These are phyloP conservation scores for Chauna torquata DNA, from an alignment of 2,113 vertebrate genomes.

Conservation along the genomic window DNA sequence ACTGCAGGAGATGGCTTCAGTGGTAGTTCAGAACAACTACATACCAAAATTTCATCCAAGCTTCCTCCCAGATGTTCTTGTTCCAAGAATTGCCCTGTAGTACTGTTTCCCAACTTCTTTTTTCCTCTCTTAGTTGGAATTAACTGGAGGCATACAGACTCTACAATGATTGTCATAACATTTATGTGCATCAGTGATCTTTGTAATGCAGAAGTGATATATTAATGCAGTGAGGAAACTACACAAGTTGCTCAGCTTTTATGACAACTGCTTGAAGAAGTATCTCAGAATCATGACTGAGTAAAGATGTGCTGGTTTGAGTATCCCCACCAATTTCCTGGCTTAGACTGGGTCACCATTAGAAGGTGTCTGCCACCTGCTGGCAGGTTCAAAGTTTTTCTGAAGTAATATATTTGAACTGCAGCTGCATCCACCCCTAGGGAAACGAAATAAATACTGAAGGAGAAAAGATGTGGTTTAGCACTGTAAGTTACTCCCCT, in stretches of 20 bases:
- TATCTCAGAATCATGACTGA: background rate
- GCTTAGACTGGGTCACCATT: background rate
- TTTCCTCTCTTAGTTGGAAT: background rate
- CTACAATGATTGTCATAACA: background rate
- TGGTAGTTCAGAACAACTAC: background rate
- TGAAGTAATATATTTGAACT: background rate
- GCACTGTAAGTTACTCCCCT: background rate
- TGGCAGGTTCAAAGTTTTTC: background rate
- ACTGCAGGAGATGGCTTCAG: background rate
- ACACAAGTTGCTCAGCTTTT: background rate
- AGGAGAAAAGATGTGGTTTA: background rate
- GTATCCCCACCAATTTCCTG: background rate
- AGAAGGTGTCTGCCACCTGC: background rate
- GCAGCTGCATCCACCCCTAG: background rate
- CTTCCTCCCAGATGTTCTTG: background rate
- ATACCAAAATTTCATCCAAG: background rate
- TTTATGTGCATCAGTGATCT: background rate
- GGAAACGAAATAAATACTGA: background rate
- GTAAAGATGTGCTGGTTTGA: background rate
- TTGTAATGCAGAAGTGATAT: background rate
- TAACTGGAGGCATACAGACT: background rate
- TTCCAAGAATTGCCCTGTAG: background rate
- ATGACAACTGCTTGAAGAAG: background rate
- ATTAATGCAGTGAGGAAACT: background rate
- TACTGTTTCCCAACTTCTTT: background rate